A percentile compares a stretch with the other conserved stretches of the same genome.
Conservation (phyloP, 2,797 vertebrate species). For the Apogon talboti region DNA sequence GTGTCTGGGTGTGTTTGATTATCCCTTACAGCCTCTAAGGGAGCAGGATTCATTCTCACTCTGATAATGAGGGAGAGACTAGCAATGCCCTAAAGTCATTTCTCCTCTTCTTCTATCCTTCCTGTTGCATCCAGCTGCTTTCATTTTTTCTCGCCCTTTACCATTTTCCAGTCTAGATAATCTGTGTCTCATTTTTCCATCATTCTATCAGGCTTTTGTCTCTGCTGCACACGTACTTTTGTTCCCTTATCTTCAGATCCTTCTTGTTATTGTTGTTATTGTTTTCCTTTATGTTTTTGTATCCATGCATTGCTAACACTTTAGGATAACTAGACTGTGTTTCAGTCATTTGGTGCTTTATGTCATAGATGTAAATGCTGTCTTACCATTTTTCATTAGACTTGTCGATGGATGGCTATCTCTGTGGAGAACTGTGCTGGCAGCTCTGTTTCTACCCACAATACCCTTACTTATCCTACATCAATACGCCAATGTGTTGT, state of each 20-base stretch:
- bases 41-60: constrained; percentile 84
- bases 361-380: constrained; percentile 59
- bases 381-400: constrained; percentile 65
- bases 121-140: constrained; percentile 70
- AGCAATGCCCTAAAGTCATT: constrained; percentile 85
- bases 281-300: constrained; percentile 10
- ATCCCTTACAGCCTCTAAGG: constrained; percentile 82
- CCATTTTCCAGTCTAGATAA: constrained; percentile 44
- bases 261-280: constrained; percentile 14
- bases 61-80: constrained; percentile 87
- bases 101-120: constrained; percentile 76
- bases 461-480: constrained; percentile 63
- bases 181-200: constrained; percentile 31
- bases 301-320: constrained; percentile 18
- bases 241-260: constrained; percentile 13
- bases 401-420: constrained; percentile 57
- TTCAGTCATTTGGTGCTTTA: constrained; percentile 49
- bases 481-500: constrained; percentile 66
- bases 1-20: constrained; percentile 82
- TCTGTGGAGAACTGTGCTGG: constrained; percentile 52
- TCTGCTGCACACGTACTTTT: constrained; percentile 13
- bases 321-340: constrained; percentile 29
- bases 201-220: constrained; percentile 8
- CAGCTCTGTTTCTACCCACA: constrained; percentile 65
- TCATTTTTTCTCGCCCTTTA: constrained; percentile 39